phyloP scores from a whole-genome alignment of 2,797 vertebrate genomes.

The Brachyrhaphis roseni region DNA sequence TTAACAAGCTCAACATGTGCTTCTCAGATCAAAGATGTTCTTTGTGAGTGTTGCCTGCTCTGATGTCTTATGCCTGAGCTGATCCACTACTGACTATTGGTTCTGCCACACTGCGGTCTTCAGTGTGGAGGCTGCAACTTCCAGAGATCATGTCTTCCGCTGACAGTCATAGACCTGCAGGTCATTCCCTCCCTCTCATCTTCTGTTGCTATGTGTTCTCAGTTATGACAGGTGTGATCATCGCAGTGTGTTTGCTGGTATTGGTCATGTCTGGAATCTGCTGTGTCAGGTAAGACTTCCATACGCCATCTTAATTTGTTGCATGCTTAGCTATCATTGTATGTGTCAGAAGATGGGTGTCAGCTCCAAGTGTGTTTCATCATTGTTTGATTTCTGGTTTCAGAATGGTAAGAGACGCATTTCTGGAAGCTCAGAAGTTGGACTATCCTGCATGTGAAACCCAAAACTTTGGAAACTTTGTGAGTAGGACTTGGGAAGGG shows the following conservation, averaged over 20 bases:
- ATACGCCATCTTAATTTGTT: not conserved
- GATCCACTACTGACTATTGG: not conserved
- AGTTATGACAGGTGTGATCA: slow-evolving; percentile 87
- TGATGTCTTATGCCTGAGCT: slow-evolving; percentile 25
- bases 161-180: slow-evolving; percentile 9
- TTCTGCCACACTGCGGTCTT: not conserved
- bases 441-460: slow-evolving; percentile 82
- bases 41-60: slow-evolving; percentile 21
- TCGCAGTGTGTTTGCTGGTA: slow-evolving; percentile 78
- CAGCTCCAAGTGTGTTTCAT: not conserved
- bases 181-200: not conserved
- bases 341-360: not conserved
- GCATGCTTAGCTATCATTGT: not conserved
- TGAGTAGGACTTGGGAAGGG: slow-evolving; percentile 57
- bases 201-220: slow-evolving; percentile 49
- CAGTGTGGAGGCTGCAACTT: not conserved
- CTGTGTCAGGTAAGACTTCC: slow-evolving; percentile 89
- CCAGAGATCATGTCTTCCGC: slow-evolving; percentile 41
- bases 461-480: slow-evolving; percentile 81
- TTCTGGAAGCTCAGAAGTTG: slow-evolving; percentile 82
- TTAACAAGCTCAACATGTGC: not conserved
- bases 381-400: not conserved
- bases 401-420: slow-evolving; percentile 87
- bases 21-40: slow-evolving; percentile 8
- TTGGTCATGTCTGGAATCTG: slow-evolving; percentile 82